These are phyloP conservation scores for Holothuria leucospilota DNA, from an alignment of 53 echinoderm and acorn worm species.

Conservation along the genomic window DNA sequence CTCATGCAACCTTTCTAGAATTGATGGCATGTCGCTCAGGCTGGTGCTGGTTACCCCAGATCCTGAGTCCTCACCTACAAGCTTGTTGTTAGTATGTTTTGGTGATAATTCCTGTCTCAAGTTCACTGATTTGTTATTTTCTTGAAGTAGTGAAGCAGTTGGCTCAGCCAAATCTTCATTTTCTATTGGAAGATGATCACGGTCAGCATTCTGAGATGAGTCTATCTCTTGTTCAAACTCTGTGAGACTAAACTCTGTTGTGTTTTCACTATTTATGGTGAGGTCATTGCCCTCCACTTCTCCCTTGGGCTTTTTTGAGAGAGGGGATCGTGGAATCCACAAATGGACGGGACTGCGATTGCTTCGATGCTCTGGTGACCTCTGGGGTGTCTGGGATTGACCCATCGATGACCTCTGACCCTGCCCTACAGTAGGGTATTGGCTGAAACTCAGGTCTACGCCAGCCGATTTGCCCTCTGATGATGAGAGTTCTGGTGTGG, in stretches of 20 bases:
- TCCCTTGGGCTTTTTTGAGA: conserved; percentile 43
- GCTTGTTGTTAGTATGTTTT: too few species aligned
- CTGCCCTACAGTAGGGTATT: background rate
- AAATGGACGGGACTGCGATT: conserved; percentile 52
- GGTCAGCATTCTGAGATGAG: background rate
- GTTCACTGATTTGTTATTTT: conserved; percentile 12
- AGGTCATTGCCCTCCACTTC: background rate
- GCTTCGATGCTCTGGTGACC: conserved; percentile 28
- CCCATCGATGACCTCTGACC: background rate
- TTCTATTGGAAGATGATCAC: background rate
- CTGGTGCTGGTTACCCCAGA: background rate
- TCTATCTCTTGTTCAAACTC: conserved; percentile 28
- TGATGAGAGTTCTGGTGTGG: conserved; percentile 5
- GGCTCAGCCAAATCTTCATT: conserved; percentile 8
- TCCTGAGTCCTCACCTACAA: too few species aligned
- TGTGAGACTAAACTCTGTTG: conserved; percentile 50
- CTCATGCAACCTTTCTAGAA: conserved; percentile 7
- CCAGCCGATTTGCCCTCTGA: background rate
- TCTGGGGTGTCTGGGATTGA: conserved; percentile 4
- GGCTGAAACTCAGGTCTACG: background rate
- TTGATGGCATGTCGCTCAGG: background rate
- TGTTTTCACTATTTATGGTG: conserved; percentile 41
- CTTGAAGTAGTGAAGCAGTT: conserved; percentile 22
- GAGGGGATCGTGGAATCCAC: conserved; percentile 42
- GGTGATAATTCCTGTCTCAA: background rate